Evolutionary conservation across 2,113 vertebrate species (phyloP).

Genomic region (Mandrillus leucophaeus): DNA sequence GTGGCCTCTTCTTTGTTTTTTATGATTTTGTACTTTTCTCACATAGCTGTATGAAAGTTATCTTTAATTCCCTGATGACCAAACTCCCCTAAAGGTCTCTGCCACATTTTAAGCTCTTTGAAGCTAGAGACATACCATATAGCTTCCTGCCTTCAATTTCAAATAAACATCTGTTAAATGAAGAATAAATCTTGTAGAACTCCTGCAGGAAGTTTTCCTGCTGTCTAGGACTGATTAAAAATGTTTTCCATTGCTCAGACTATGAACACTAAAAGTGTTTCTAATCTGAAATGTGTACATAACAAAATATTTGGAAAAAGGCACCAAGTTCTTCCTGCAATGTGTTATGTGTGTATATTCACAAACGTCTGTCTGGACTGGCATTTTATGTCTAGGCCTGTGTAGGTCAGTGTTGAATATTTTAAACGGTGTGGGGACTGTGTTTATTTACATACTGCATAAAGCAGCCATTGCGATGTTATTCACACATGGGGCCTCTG

Average conservation of each 20-base stretch:
- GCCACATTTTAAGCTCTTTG: slow-evolving; percentile 47
- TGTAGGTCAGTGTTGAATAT: background rate
- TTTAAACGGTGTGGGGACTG: background rate
- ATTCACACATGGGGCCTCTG: background rate
- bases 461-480: background rate
- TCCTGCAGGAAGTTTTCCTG: slow-evolving; percentile 51
- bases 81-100: background rate
- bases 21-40: background rate
- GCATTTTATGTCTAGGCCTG: background rate
- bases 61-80: background rate
- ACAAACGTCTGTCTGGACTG: background rate
- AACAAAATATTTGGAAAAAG: slow-evolving; percentile 16
- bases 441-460: background rate
- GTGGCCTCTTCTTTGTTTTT: background rate
- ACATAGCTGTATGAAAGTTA: background rate
- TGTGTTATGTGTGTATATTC: background rate
- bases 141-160: slow-evolving; percentile 55
- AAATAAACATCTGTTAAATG: slow-evolving; percentile 55
- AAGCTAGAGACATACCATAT: slow-evolving; percentile 18
- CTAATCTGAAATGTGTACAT: slow-evolving; percentile 33
- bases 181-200: slow-evolving; percentile 41
- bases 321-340: background rate
- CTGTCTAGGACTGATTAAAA: slow-evolving; percentile 48
- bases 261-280: background rate
- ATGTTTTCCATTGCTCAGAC: slow-evolving; percentile 36